Evolutionary conservation across 2,113 vertebrate genomes (phyloP).

Genomic region (Notothenia coriiceps): DNA sequence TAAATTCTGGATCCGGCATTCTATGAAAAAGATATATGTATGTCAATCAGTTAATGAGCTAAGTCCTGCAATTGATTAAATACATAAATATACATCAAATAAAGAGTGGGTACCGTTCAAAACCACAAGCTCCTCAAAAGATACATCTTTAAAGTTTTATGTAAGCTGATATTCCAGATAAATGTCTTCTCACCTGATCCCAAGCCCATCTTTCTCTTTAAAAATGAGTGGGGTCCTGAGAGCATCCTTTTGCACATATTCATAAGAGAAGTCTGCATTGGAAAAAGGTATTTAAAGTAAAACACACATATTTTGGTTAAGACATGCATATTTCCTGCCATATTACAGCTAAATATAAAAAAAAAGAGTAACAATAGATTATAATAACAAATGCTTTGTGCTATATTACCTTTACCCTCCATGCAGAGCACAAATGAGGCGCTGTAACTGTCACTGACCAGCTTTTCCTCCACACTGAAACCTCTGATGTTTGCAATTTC

Average conservation of each 20-base stretch:
- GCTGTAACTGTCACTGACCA: conserved; percentile 88
- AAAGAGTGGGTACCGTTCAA: background rate
- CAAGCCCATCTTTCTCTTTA: conserved; percentile 93
- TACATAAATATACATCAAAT: background rate
- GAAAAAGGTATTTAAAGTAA: background rate
- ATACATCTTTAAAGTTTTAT: background rate
- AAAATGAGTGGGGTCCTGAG: conserved; percentile 93
- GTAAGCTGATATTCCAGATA: background rate
- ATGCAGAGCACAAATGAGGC: conserved; percentile 89
- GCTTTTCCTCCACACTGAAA: conserved; percentile 95
- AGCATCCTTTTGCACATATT: conserved; percentile 96
- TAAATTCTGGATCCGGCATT: conserved; percentile 96
- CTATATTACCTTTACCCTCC: conserved; percentile 95
- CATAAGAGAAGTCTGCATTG: conserved; percentile 94
- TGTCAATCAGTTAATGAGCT: background rate
- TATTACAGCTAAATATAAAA: background rate
- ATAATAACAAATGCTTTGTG: background rate
- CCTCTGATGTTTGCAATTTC: conserved; percentile 93
- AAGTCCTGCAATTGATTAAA: background rate
- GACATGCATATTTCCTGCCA: background rate
- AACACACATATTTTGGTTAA: background rate
- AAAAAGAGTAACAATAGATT: background rate
- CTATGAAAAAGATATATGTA: conserved; percentile 74
- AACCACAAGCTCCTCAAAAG: background rate
- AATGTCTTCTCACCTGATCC: conserved; percentile 91